These are phyloP conservation scores for Leguminivora glycinivorella DNA, from an alignment of 1,140 invertebrate genomes.

Conservation along the genomic window DNA sequence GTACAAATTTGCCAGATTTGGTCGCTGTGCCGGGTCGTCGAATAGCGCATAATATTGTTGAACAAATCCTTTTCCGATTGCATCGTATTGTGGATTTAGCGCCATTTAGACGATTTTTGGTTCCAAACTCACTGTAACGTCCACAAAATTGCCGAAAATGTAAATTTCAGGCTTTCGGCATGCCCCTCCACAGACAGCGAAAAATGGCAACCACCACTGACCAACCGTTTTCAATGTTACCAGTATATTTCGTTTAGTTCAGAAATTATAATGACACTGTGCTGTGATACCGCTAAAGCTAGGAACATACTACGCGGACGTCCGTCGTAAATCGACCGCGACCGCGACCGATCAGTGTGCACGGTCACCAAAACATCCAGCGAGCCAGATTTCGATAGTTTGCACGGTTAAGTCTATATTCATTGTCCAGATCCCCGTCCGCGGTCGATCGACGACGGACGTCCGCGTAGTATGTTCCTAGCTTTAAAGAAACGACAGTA, in stretches of 20 bases:
- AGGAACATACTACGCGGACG: too few species aligned
- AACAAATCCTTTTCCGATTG: constrained; percentile 95
- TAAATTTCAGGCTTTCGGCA: constrained; percentile 46
- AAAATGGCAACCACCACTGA: constrained; percentile 24
- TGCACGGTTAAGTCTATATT: too few species aligned
- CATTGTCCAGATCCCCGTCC: too few species aligned
- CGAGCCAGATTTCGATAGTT: too few species aligned
- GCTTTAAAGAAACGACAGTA: too few species aligned
- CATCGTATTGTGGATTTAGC: constrained; percentile 93
- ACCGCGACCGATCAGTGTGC: too few species aligned
- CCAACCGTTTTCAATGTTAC: constrained; percentile 8
- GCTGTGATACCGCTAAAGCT: too few species aligned
- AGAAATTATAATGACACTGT: background rate
- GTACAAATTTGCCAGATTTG: constrained; percentile 92
- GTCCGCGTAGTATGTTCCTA: too few species aligned
- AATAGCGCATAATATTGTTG: constrained; percentile 95
- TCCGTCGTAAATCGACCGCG: too few species aligned
- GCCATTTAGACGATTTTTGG: constrained; percentile 81
- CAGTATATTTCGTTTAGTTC: background rate
- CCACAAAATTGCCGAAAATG: constrained; percentile 44
- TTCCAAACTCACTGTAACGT: constrained; percentile 45
- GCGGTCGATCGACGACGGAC: too few species aligned
- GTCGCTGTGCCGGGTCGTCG: constrained; percentile 90
- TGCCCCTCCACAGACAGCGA: constrained; percentile 26
- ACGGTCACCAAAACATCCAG: too few species aligned